Evolutionary conservation across 2,888 invertebrate genomes (phyloP).

Genomic region (Drosophila eohydei): DNA sequence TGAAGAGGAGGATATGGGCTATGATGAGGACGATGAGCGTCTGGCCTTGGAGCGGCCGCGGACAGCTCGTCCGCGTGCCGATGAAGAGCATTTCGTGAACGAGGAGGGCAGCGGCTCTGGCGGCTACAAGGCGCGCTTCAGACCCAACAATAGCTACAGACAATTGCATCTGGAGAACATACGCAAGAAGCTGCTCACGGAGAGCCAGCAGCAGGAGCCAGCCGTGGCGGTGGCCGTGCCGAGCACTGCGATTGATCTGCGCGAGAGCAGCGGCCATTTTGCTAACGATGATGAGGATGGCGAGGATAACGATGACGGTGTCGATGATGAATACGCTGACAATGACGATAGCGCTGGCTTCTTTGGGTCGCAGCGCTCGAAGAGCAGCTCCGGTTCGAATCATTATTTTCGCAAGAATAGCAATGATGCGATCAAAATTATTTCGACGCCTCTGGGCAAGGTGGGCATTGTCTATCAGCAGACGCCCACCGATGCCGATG

Average conservation of each 20-base stretch:
- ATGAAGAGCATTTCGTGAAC: conserved; percentile 80
- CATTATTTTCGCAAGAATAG: conserved; percentile 85
- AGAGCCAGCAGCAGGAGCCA: conserved; percentile 64
- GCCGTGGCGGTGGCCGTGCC: conserved; percentile 61
- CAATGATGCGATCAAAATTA: conserved; percentile 85
- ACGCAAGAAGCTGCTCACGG: conserved; percentile 74
- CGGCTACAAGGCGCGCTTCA: conserved; percentile 55
- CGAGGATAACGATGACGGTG: conserved; percentile 81
- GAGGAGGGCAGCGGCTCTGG: conserved; percentile 82
- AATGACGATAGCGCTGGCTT: conserved; percentile 77
- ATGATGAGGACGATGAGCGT: conserved; percentile 83
- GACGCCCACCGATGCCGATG: conserved; percentile 72
- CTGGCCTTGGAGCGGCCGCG: conserved; percentile 77
- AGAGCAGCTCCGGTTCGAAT: conserved; percentile 69
- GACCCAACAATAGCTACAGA: conserved; percentile 68
- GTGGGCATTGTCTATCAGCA: conserved; percentile 85
- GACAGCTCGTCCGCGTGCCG: conserved; percentile 65
- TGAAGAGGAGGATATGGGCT: conserved; percentile 83
- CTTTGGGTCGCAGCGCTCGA: conserved; percentile 79
- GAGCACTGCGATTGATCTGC: conserved; percentile 82
- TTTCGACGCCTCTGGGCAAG: conserved; percentile 85
- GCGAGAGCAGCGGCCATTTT: conserved; percentile 83
- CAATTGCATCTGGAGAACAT: conserved; percentile 78
- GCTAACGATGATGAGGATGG: conserved; percentile 83
- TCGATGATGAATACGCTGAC: conserved; percentile 81